Base-by-base conservation (phyloP, 2,888 invertebrate species). In the Macrostomum cliftonense region DNA sequence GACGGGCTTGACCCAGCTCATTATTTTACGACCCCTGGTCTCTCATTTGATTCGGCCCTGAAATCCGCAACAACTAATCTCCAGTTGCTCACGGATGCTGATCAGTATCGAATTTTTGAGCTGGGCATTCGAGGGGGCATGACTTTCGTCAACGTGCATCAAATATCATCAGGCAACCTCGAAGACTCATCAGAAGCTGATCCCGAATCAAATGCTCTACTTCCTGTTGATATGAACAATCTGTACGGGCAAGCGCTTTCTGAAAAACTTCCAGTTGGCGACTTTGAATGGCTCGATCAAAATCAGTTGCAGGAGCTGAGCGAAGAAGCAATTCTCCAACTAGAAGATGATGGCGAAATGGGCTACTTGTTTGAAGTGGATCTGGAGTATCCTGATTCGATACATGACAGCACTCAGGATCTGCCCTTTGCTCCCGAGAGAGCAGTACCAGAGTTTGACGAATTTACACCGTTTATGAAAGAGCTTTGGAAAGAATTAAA, bases 281-380 rank as follows among this genome's bases (percentile, higher is more conserved):
- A 54, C 5, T 63, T 65, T 49, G 9, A 53, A 43, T 62, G 60
- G 53, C 42, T 55, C 39, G 47, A 39, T 17, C 47, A 54, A 0
- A 21, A 56, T 17, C 42, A 20, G 63, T 63, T 50, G 66, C 20
- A 64, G 63, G 17, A 45, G 42, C n/a, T 50, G 48, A n/a, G n/a
- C n/a, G n/a, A n/a, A n/a, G n/a, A n/a, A n/a, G n/a, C n/a, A n/a
- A n/a, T 12, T 20, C 42, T 17, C 12, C 16, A 20, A 42, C 19
- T 42, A 17, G 16, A 12, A 9, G 12, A n/a, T 11, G 42, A 20
- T 20, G 19, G 42, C 16, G 16, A 9, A 20, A 39, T 12, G 12
- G 67, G 64, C 0, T 68, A 63, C 50, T 61, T 71, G 28, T 54
- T 71, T 2, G 67, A 72, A 53, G 68, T 72, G 5, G 70, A 73